These are phyloP conservation scores for Drosophila neonasuta DNA, from an alignment of 2,888 invertebrate genomes.

Conservation along the genomic window DNA sequence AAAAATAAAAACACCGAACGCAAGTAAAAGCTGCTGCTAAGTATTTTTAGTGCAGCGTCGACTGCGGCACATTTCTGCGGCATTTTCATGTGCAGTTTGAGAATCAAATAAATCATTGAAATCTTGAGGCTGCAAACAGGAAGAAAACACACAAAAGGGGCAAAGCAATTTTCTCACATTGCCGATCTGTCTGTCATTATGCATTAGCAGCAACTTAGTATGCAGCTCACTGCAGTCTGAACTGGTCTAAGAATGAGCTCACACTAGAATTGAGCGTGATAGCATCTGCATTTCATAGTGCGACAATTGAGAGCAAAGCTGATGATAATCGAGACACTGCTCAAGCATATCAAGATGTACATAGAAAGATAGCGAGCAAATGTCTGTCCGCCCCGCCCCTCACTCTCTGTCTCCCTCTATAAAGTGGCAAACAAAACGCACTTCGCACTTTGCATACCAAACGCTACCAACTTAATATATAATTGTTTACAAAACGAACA, in stretches of 20 bases:
- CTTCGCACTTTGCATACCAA: conserved; percentile 68
- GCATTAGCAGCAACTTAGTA: conserved; percentile 1
- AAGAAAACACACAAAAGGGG: neutral
- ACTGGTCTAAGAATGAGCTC: conserved; percentile 14
- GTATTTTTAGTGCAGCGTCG: conserved; percentile 65
- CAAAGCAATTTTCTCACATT: neutral
- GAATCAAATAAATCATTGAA: conserved; percentile 66
- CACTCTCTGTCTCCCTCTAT: neutral
- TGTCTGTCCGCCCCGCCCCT: too few species aligned
- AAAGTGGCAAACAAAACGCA: conserved; percentile 40
- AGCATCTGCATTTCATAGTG: conserved; percentile 12
- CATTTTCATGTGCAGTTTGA: conserved; percentile 53
- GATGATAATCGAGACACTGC: conserved; percentile 30
- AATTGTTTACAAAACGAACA: conserved; percentile 67
- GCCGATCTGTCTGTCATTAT: conserved; percentile 11
- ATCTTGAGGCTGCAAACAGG: conserved; percentile 16
- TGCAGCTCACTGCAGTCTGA: neutral
- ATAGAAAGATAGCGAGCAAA: neutral
- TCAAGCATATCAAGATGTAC: conserved; percentile 7
- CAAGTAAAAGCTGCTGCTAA: conserved; percentile 34
- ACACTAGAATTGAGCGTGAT: conserved; percentile 5
- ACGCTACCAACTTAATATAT: conserved; percentile 55
- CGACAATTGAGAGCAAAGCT: conserved; percentile 3
- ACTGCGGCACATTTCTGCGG: conserved; percentile 41
- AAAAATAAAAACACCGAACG: conserved; percentile 42